phyloP scores from a whole-genome alignment of 2,113 vertebrate genomes.

The Anoura caudifer region DNA sequence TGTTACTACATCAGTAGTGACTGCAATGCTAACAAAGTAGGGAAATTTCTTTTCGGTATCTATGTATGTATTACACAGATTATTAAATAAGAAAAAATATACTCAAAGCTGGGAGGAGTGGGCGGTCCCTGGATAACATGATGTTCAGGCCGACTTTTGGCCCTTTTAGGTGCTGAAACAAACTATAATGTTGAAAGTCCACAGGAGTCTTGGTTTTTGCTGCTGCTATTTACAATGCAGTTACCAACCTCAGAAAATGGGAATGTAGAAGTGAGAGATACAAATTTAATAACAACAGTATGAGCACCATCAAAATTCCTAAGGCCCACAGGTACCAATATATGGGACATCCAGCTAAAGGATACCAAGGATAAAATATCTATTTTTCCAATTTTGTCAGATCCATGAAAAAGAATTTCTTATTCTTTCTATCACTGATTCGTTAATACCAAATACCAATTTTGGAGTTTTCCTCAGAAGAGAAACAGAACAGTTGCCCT shows the following conservation, averaged over 20 bases:
- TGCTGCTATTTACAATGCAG: not conserved
- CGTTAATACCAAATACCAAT: not conserved
- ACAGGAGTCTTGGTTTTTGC: not conserved
- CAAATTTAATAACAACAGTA: not conserved
- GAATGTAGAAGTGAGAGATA: not conserved
- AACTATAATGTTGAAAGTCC: not conserved
- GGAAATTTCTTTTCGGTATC: not conserved
- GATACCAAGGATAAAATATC: not conserved
- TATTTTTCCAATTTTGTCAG: not conserved
- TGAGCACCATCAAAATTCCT: constrained; percentile 4
- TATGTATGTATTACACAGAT: not conserved
- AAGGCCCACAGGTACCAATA: not conserved
- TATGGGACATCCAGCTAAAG: constrained; percentile 40
- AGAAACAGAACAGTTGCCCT: not conserved
- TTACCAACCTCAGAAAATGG: not conserved
- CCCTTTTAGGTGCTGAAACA: not conserved
- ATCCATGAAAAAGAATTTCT: not conserved
- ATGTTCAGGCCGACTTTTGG: not conserved
- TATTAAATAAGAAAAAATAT: not conserved
- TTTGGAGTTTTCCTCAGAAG: not conserved
- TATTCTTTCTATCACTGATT: constrained; percentile 6
- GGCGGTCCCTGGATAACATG: not conserved
- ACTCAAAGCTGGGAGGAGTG: not conserved
- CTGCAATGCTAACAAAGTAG: not conserved
- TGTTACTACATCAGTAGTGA: not conserved